Conservation (phyloP, 2,888 invertebrate genomes). For the Acrocyrtus sp. region DNA sequence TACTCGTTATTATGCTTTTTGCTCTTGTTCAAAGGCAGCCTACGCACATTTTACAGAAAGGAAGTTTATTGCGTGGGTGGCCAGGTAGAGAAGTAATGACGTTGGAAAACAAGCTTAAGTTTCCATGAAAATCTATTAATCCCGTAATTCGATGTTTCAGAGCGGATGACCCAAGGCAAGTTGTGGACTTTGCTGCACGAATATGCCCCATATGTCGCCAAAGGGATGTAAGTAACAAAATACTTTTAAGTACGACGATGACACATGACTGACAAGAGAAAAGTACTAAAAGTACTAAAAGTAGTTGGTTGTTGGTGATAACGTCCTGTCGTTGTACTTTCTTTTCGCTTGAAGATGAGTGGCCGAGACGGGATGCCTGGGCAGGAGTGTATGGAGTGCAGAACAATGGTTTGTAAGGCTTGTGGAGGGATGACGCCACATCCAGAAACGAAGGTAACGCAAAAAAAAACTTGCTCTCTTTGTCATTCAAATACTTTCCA, state of each 20-base stretch:
- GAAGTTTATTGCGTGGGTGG: too few relatives aligned
- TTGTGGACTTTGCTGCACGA: constrained; percentile 53
- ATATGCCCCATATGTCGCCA: constrained; percentile 64
- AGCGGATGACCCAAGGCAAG: constrained; percentile 60
- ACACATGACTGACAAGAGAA: too few relatives aligned
- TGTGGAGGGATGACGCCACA: constrained; percentile 64
- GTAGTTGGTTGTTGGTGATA: too few relatives aligned
- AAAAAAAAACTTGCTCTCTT: not conserved
- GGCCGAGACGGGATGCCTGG: constrained; percentile 63
- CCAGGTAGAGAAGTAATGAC: too few relatives aligned
- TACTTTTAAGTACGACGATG: too few relatives aligned
- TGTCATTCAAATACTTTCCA: too few relatives aligned
- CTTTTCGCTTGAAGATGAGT: too few relatives aligned
- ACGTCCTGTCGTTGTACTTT: not conserved
- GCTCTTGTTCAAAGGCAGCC: not conserved
- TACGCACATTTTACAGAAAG: not conserved
- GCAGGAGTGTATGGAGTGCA: constrained; percentile 65
- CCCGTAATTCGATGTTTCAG: constrained; percentile 31
- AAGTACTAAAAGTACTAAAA: too few relatives aligned
- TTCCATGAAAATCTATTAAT: not conserved
- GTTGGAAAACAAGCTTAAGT: constrained; percentile 2
- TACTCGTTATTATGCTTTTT: too few relatives aligned
- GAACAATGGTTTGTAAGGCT: constrained; percentile 64
- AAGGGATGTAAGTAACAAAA: constrained; percentile 63
- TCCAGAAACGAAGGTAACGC: constrained; percentile 64